Percentiles rank a stretch among this genome's conserved stretches.
Conservation (phyloP, 2,888 invertebrate species). For the Polydrusus tereticollis region DNA sequence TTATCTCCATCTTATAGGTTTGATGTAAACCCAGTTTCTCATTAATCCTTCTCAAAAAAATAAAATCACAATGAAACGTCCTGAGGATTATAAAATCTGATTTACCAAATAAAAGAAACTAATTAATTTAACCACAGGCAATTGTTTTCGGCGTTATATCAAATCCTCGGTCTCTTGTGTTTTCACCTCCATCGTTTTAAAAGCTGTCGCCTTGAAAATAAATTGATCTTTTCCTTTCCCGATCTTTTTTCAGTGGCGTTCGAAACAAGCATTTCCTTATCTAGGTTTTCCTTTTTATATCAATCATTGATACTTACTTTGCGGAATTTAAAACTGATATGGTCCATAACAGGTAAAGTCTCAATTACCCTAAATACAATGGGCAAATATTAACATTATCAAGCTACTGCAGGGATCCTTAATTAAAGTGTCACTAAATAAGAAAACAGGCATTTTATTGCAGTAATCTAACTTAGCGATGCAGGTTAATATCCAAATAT, state of each 20-base stretch:
- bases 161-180: constrained; percentile 54
- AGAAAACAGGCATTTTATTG: too few species aligned
- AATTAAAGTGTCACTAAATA: too few species aligned
- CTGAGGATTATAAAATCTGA: constrained; percentile 36
- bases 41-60: background rate
- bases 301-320: background rate
- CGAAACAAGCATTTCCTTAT: constrained; percentile 1
- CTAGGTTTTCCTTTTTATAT: background rate
- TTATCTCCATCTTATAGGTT: too few species aligned
- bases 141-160: constrained; percentile 25
- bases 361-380: too few species aligned
- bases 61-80: background rate
- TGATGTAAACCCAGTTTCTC: too few species aligned
- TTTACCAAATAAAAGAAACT: constrained; percentile 52
- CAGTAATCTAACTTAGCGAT: too few species aligned
- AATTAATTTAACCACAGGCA: constrained; percentile 52
- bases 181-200: constrained; percentile 55
- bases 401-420: too few species aligned
- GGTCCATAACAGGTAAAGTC: too few species aligned
- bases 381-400: too few species aligned
- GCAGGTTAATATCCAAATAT: too few species aligned
- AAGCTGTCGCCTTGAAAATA: constrained; percentile 55
- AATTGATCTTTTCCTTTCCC: constrained; percentile 52
- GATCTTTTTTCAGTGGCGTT: constrained; percentile 8
- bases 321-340: background rate